Base-by-base conservation (phyloP, 2,797 vertebrate genomes). In the Syngnathus acus region DNA sequence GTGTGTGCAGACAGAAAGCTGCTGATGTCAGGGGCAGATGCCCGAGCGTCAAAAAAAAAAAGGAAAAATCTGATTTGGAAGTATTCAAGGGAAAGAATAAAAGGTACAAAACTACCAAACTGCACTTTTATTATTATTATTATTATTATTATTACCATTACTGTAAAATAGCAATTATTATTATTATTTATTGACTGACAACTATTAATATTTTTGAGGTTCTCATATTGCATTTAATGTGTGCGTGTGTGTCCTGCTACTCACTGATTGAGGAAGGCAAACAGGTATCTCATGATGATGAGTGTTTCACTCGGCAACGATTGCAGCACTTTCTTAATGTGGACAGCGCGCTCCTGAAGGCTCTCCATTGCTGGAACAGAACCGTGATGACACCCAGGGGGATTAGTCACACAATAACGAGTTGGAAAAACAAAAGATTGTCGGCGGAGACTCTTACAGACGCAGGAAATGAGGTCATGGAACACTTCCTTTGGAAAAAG, bases 401-500 rank as follows among this genome's bases (percentile, higher is more conserved):
- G 68, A 76, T 78, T 74, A 78, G 65, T 75, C 65, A 68, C 65
- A 68, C 59, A 78, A 62, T 65, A 32, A 9, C 51, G 9, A 38
- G 40, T 32, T 71, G 17, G 42, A 16, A 47, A 53, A 68, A 40
- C 62, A 71, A 77, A 8, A 65, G 13, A 68, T 4, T 23, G 14
- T 62, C 65, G 63, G 67, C 70, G 16, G 62, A 14, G 62, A 80
- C 64, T 94, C 97, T 94, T 87, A 99, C 97, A 95, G 84, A 98
- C 96, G 67, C 95, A 98, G 86, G 94, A 89, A 81, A 98, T 94
- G 77, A 99, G 91, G 75, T 99, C 96, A 71, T 96, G 95, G 84
- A 99, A 99, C 88, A 97, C 94, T 86, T 98, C 97, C 89, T 96
- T 98, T 13, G 97, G 97, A 83, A 99, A 98, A 42, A 99, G 94